Conservation (phyloP, 2,113 vertebrate species). For the Shinisaurus crocodilurus region DNA sequence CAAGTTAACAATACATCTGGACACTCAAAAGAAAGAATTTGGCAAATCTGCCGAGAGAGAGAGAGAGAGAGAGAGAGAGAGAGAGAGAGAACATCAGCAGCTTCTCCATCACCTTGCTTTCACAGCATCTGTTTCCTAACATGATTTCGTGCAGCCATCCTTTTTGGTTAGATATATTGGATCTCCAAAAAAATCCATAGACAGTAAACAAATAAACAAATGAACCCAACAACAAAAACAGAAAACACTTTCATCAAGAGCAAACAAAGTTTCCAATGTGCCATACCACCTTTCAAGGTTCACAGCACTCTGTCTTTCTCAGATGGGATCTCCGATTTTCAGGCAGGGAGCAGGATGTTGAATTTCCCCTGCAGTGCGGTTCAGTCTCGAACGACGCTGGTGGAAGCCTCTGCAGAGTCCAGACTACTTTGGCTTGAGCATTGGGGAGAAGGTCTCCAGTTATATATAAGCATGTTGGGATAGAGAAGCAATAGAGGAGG, state of each 20-base stretch:
- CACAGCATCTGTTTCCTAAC: neutral
- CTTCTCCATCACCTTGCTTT: neutral
- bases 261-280: neutral
- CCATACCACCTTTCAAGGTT: neutral
- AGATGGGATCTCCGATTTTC: neutral
- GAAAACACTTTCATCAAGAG: neutral
- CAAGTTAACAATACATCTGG: accelerated
- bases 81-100: neutral
- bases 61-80: neutral
- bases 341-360: no score
- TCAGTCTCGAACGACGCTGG: neutral
- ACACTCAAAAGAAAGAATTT: accelerated
- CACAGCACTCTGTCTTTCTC: neutral
- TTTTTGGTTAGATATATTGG: neutral
- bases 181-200: neutral
- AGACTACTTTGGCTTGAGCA: no score
- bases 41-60: neutral
- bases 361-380: neutral
- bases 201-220: neutral
- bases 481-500: neutral
- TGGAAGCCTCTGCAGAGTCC: neutral
- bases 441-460: neutral
- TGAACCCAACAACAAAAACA: neutral
- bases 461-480: neutral
- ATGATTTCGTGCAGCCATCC: neutral